Evolutionary conservation across 2,797 vertebrate genomes (phyloP).

Genomic region (Tenualosa ilisha): DNA sequence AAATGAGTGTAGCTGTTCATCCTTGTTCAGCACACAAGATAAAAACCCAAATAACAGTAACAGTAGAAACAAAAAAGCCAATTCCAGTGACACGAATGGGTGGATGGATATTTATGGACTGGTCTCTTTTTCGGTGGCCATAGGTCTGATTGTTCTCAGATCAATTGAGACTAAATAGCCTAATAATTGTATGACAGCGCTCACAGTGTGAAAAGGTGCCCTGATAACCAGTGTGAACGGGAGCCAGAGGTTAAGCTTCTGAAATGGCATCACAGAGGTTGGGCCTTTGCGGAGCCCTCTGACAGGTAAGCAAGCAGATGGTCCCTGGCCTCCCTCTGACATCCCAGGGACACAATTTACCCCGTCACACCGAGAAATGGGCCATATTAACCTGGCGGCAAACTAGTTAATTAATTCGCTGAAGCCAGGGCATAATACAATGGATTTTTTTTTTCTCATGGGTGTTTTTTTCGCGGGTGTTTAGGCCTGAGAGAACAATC

Average conservation of each 20-base stretch:
- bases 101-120: neutral
- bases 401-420: conserved; percentile 24
- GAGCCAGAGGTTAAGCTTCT: conserved; percentile 12
- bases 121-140: neutral
- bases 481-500: neutral
- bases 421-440: neutral
- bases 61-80: neutral
- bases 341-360: conserved; percentile 33
- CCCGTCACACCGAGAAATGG: conserved; percentile 4
- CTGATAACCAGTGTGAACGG: neutral
- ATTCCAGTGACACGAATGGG: neutral
- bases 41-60: neutral
- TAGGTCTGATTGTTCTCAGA: neutral
- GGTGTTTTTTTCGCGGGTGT: conserved; percentile 21
- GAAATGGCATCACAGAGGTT: conserved; percentile 25
- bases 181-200: neutral
- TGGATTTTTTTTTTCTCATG: neutral
- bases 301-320: conserved; percentile 40
- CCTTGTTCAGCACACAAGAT: no score
- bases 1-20: neutral
- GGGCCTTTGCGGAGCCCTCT: conserved; percentile 24
- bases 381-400: neutral
- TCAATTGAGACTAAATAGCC: neutral
- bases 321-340: conserved; percentile 6
- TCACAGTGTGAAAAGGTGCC: neutral